Percentiles rank a stretch among this genome's conserved stretches.
These are phyloP conservation scores for Antheraea pernyi DNA, from an alignment of 1,140 invertebrate species.

Conservation along the genomic window DNA sequence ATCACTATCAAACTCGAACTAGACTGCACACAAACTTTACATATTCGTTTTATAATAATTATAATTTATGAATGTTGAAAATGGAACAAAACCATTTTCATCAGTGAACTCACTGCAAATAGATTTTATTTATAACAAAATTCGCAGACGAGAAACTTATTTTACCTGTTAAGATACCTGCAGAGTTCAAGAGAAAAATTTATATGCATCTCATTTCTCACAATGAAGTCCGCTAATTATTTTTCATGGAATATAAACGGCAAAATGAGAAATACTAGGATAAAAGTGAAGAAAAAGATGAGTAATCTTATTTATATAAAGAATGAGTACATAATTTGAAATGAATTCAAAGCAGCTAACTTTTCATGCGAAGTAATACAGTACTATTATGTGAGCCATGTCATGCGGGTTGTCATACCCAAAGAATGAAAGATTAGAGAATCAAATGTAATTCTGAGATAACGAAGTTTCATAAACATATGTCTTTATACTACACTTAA, in stretches of 20 bases:
- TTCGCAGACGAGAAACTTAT: constrained; percentile 20
- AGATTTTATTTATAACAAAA: constrained; percentile 25
- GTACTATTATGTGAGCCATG: background rate
- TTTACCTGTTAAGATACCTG: constrained; percentile 29
- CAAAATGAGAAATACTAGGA: background rate
- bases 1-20: background rate
- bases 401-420: background rate
- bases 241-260: background rate
- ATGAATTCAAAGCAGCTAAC: background rate
- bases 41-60: constrained; percentile 19
- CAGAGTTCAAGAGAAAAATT: constrained; percentile 6
- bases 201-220: constrained; percentile 12
- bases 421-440: background rate
- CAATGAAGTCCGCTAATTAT: background rate
- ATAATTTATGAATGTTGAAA: constrained; percentile 25
- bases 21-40: background rate
- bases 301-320: too few relatives aligned
- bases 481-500: background rate
- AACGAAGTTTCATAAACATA: background rate
- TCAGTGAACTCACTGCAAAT: constrained; percentile 19
- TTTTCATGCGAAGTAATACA: background rate
- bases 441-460: background rate
- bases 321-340: background rate
- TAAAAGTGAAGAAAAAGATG: background rate
- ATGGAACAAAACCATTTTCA: constrained; percentile 26